Evolutionary conservation across 1,140 invertebrate species (phyloP).

Genomic region (Heliconius congener): DNA sequence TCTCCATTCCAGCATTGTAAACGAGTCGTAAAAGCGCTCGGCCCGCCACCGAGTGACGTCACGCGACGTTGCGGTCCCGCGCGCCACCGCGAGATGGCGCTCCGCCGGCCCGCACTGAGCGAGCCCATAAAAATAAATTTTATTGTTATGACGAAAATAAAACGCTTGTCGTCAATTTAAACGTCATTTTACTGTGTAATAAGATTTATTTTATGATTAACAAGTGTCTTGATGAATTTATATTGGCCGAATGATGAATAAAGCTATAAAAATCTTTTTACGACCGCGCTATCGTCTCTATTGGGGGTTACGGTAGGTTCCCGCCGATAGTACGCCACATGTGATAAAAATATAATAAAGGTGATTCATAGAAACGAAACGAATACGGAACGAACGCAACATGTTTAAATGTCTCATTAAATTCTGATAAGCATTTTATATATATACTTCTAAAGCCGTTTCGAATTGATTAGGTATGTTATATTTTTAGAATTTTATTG

Average conservation of each 20-base stretch:
- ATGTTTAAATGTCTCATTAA: slow-evolving; percentile 31
- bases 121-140: slow-evolving; percentile 80
- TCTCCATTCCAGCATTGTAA: slow-evolving; percentile 61
- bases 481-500: slow-evolving; percentile 32
- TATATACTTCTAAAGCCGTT: slow-evolving; percentile 15
- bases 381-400: not conserved
- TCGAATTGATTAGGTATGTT: slow-evolving; percentile 1
- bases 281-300: slow-evolving; percentile 71
- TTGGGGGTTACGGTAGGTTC: slow-evolving; percentile 65
- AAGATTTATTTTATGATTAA: slow-evolving; percentile 82
- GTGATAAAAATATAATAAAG: slow-evolving; percentile 56
- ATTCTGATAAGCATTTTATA: slow-evolving; percentile 31
- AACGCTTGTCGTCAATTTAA: slow-evolving; percentile 81
- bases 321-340: slow-evolving; percentile 48
- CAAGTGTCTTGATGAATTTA: slow-evolving; percentile 81
- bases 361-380: slow-evolving; percentile 50
- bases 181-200: slow-evolving; percentile 79
- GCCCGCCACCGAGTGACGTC: slow-evolving; percentile 57
- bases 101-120: slow-evolving; percentile 48
- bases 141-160: slow-evolving; percentile 82
- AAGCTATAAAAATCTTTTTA: slow-evolving; percentile 76
- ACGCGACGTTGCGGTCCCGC: slow-evolving; percentile 49
- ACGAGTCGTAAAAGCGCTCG: slow-evolving; percentile 56
- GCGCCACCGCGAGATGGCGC: slow-evolving; percentile 61
- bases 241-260: slow-evolving; percentile 76